Percentiles rank a stretch among this genome's conserved stretches.
Conservation (phyloP, 37 sponge, comb jelly and placozoan genomes). For the Axinella damicornis region DNA sequence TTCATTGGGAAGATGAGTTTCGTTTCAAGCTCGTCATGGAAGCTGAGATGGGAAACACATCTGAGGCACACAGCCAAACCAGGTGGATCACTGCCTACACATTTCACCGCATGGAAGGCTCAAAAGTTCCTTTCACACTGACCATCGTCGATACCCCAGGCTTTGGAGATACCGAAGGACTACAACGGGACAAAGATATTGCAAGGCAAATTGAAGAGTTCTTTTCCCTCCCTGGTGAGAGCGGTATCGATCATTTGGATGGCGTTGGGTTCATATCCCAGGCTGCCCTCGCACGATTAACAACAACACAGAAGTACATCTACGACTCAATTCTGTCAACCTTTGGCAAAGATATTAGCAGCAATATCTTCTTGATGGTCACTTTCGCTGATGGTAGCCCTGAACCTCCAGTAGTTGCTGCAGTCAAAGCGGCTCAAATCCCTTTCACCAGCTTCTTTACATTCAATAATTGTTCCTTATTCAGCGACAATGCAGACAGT, state of each 20-base stretch:
- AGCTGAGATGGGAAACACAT: not conserved
- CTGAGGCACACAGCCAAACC: conserved; percentile 65
- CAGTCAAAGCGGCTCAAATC: conserved; percentile 61
- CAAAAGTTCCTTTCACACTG: conserved; percentile 35
- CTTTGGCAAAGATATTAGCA: conserved; percentile 61
- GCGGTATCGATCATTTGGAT: conserved; percentile 65
- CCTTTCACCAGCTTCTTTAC: conserved; percentile 43
- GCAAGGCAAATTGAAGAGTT: conserved; percentile 52
- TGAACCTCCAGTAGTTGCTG: conserved; percentile 65
- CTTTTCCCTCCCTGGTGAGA: conserved; percentile 31
- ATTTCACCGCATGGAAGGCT: conserved; percentile 24
- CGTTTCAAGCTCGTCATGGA: conserved; percentile 74
- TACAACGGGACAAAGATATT: conserved; percentile 56
- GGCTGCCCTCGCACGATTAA: conserved; percentile 67
- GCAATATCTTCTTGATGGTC: conserved; percentile 78
- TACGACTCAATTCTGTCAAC: conserved; percentile 71
- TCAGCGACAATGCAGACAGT: too few relatives aligned
- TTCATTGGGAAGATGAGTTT: conserved; percentile 75
- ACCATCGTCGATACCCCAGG: conserved; percentile 86
- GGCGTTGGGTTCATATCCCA: conserved; percentile 73
- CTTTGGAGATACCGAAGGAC: conserved; percentile 77
- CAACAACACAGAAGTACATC: conserved; percentile 65
- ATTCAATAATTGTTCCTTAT: conserved; percentile 83
- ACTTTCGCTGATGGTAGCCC: conserved; percentile 81
- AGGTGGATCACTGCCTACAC: conserved; percentile 76